A percentile compares a stretch with the other conserved stretches of the same genome.
phyloP scores from a whole-genome alignment of 2,113 vertebrate genomes.

The Strix uralensis region DNA sequence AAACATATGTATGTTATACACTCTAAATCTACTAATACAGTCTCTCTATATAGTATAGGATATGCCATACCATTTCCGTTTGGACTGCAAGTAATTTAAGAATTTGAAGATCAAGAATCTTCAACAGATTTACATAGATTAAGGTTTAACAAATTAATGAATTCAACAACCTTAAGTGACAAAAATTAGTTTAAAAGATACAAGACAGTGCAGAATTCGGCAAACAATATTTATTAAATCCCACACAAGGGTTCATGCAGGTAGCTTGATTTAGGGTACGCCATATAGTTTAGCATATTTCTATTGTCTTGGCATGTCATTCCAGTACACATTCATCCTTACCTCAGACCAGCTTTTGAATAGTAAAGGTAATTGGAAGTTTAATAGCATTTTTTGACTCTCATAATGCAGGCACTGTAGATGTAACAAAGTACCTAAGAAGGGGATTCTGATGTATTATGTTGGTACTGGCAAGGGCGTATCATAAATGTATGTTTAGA shows the following conservation, averaged over 20 bases:
- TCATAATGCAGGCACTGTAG: background rate
- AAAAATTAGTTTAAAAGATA: background rate
- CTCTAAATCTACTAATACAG: background rate
- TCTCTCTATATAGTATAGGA: background rate
- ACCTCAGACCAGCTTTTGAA: background rate
- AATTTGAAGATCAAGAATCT: slow-evolving; percentile 10
- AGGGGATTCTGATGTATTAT: background rate
- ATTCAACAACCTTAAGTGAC: slow-evolving; percentile 7
- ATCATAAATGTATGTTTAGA: background rate
- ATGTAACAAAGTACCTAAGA: background rate
- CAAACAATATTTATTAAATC: background rate
- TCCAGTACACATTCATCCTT: background rate
- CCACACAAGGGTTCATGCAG: background rate
- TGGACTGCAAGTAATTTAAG: background rate
- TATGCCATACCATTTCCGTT: background rate
- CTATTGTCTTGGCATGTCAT: rapidly evolving
- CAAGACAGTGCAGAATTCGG: background rate
- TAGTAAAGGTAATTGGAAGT: background rate
- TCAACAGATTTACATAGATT: background rate
- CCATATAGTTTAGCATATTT: background rate
- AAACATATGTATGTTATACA: background rate
- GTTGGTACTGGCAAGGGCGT: background rate
- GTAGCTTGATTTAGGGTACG: background rate
- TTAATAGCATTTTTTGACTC: background rate
- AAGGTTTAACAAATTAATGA: slow-evolving; percentile 8